Base-by-base conservation (phyloP, 2,888 invertebrate species). In the Stenurella melanura region DNA sequence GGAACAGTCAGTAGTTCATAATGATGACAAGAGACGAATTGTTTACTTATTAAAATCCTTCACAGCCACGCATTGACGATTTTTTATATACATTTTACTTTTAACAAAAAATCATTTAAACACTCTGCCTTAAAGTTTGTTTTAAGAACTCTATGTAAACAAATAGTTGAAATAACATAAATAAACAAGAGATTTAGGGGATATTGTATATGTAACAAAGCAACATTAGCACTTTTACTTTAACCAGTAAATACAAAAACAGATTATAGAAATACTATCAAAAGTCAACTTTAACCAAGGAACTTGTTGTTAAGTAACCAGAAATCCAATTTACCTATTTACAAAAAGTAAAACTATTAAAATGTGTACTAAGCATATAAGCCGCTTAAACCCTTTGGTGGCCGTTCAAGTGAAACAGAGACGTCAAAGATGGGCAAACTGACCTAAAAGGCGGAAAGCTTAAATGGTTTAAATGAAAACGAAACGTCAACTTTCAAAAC, bases 401-500 rank as follows among this genome's bases (percentile, higher is more conserved):
- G 61, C n/a, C 15, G 61, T 10, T 61, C 61, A 64, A 18, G 42
- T 64, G 64, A 42, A 64, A 64, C 64, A 38, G 64, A 64, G 64
- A 64, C 42, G 64, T 64, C 64, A 64, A 42, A 64, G 42, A 42
- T 64, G 18, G 42, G 18, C 19, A 42, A 42, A 64, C 34, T 64
- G 12, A 12, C 17, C 18, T 42, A 42, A 64, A 64, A 64, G 69
- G 63, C 18, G 15, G 58, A 60, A 60, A 26, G 34, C 68, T 74
- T 73, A 73, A 76, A 30, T 18, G 70, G 60, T 18, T 64, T 54
- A 64, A 76, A 69, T 66, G 74, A 74, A 77, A 79, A 77, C 75
- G 75, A 79, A 72, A 75, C 67, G 77, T 79, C 79, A 77, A 77
- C 42, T 74, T 69, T 30, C 67, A 73, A 73, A 66, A 69, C 50